phyloP scores from a whole-genome alignment of 2,113 vertebrate genomes.

The Tyto alba region DNA sequence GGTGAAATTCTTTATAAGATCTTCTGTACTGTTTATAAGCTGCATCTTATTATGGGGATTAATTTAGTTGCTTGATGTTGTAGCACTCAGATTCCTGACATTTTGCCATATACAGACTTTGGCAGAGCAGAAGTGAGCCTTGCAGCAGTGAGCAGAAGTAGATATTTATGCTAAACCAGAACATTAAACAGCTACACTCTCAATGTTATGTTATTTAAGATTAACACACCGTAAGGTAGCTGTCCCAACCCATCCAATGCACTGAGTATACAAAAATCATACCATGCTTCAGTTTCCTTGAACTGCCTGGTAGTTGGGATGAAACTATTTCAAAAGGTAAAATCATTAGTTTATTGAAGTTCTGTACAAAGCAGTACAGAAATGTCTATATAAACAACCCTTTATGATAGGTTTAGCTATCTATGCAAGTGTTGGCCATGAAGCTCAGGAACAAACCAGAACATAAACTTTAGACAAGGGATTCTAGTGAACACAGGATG shows the following conservation, averaged over 20 bases:
- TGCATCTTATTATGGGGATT: background rate
- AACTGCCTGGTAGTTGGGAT: background rate
- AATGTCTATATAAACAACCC: background rate
- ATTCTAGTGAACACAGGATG: slow-evolving; percentile 68
- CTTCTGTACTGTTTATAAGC: background rate
- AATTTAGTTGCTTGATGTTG: background rate
- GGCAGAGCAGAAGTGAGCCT: slow-evolving; percentile 27
- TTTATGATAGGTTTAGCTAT: slow-evolving; percentile 55
- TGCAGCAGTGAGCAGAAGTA: background rate
- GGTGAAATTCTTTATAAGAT: background rate
- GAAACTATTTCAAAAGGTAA: slow-evolving; percentile 15
- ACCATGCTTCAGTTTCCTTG: slow-evolving; percentile 7
- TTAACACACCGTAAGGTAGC: background rate
- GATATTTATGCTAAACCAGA: background rate
- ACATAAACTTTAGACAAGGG: slow-evolving; percentile 68
- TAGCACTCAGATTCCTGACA: background rate
- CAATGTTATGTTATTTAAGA: background rate
- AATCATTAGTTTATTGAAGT: slow-evolving; percentile 24
- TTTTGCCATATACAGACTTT: background rate
- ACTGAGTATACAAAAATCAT: slow-evolving; percentile 14
- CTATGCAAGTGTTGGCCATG: slow-evolving; percentile 71
- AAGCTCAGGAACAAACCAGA: slow-evolving; percentile 76
- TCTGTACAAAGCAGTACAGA: background rate
- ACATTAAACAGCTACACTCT: background rate
- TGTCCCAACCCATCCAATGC: background rate